Conservation (phyloP, 2,113 vertebrate genomes). For the Xyliphius kryptos region DNA sequence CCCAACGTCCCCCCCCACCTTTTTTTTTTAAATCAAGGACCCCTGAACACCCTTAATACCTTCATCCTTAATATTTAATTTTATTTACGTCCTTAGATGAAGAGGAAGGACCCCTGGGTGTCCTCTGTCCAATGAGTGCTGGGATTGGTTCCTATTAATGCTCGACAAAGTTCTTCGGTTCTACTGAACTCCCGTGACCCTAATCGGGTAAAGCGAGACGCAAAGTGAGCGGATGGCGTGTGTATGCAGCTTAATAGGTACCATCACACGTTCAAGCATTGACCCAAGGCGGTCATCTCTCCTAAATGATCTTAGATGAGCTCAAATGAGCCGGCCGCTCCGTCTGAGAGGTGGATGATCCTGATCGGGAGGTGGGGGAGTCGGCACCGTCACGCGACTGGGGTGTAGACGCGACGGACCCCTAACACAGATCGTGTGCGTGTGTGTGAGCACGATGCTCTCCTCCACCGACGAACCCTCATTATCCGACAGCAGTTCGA, state of each 20-base stretch:
- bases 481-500: conserved; percentile 23
- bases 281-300: background rate
- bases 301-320: background rate
- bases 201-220: too few species aligned
- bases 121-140: too few species aligned
- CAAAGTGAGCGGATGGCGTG: background rate
- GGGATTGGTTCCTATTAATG: too few species aligned
- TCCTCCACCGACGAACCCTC: conserved; percentile 1
- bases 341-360: background rate
- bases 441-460: conserved; percentile 7
- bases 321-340: background rate
- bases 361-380: background rate
- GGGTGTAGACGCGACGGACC: background rate
- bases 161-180: too few species aligned
- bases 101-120: too few species aligned
- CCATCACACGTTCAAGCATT: background rate
- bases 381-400: background rate
- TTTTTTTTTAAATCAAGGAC: too few species aligned
- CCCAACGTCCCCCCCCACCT: too few species aligned
- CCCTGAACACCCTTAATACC: too few species aligned
- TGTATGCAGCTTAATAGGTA: background rate
- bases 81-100: too few species aligned
- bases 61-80: too few species aligned
- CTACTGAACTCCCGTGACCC: too few species aligned
- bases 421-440: background rate